Evolutionary conservation across 2,113 vertebrate species (phyloP).

Genomic region (Zosterops lateralis): DNA sequence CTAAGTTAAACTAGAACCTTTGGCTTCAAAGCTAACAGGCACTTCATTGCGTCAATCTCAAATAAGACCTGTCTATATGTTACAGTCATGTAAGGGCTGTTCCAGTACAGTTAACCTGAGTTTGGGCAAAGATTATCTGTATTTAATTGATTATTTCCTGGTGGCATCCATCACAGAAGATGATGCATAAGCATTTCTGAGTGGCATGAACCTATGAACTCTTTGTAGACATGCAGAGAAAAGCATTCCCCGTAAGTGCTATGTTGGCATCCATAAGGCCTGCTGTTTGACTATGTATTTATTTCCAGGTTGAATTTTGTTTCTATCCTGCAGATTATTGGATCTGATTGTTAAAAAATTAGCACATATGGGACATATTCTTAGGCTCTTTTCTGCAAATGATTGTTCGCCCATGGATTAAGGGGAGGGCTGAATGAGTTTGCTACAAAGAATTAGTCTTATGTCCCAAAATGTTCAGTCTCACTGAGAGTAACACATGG

Average conservation of each 20-base stretch:
- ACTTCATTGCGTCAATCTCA: neutral
- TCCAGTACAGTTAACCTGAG: neutral
- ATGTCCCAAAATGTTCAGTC: neutral
- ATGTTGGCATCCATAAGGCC: neutral
- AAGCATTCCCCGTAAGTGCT: neutral
- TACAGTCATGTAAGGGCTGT: neutral
- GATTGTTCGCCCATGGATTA: neutral
- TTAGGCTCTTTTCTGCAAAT: neutral
- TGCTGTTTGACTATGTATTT: neutral
- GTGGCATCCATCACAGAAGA: neutral
- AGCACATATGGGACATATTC: neutral
- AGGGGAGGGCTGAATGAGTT: neutral
- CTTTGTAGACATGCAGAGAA: rapidly evolving
- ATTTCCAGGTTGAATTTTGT: neutral
- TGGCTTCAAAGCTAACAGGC: neutral
- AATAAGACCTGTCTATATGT: neutral
- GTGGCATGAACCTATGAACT: neutral
- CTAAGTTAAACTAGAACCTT: neutral
- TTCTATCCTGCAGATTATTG: neutral
- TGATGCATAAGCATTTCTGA: neutral
- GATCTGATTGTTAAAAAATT: neutral
- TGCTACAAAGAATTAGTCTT: neutral
- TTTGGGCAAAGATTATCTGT: neutral
- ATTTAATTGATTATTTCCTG: neutral
- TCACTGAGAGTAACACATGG: neutral